Percentiles rank a stretch among this genome's conserved stretches.
phyloP scores from a whole-genome alignment of 2,113 vertebrate species.

The Guaruba guarouba region DNA sequence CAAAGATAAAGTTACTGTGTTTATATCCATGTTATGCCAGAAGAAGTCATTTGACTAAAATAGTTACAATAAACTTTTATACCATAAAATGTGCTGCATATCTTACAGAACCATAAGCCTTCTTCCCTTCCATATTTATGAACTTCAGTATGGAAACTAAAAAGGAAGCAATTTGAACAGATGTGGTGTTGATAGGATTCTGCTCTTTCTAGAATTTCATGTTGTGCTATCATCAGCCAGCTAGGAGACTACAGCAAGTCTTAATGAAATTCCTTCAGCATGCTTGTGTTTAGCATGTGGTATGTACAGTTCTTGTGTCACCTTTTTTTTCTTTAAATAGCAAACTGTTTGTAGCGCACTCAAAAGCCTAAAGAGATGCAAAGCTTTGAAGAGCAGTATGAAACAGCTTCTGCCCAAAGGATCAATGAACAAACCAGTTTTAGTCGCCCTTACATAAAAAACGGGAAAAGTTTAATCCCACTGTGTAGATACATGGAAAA shows the following conservation, averaged over 20 bases:
- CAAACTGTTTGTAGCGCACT: not conserved
- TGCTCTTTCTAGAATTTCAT: not conserved
- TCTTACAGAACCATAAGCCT: not conserved
- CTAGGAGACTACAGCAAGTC: not conserved
- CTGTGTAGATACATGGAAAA: not conserved
- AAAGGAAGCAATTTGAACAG: constrained; percentile 25
- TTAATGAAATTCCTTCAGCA: not conserved
- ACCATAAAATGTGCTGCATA: not conserved
- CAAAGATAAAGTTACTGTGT: not conserved
- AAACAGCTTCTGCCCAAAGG: not conserved
- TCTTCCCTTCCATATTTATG: constrained; percentile 27
- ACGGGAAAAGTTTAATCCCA: not conserved
- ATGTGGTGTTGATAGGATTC: constrained; percentile 42
- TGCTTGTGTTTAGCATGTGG: not conserved
- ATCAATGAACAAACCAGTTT: not conserved
- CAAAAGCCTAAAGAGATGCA: not conserved
- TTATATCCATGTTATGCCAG: constrained; percentile 1
- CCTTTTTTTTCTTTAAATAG: not conserved
- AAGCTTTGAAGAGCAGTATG: not conserved
- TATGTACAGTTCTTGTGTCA: not conserved
- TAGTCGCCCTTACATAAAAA: not conserved
- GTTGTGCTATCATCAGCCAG: not conserved
- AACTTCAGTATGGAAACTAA: constrained; percentile 1
- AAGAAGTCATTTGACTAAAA: not conserved
- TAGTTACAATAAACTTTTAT: not conserved